Conservation (phyloP, 1,140 invertebrate genomes). For the Lithobius niger region DNA sequence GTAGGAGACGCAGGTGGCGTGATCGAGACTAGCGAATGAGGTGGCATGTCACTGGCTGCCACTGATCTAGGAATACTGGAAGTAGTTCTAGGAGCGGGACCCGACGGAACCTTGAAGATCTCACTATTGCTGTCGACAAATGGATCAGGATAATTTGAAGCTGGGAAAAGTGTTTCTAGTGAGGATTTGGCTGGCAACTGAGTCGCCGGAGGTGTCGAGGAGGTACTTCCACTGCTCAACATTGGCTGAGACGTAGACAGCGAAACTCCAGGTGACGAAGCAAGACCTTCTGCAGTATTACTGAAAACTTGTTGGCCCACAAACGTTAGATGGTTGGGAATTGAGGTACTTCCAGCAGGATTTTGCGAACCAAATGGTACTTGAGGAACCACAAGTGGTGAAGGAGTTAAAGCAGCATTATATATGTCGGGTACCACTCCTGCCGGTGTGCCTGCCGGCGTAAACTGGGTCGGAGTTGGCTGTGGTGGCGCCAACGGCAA, state of each 20-base stretch:
- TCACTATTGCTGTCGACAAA: conserved; percentile 18
- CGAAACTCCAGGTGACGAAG: not conserved
- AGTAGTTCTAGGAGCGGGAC: not conserved
- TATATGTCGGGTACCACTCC: conserved; percentile 10
- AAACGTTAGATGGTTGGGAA: not conserved
- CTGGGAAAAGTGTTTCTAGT: conserved; percentile 9
- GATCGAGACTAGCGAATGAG: conserved; percentile 29
- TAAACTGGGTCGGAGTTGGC: conserved; percentile 10
- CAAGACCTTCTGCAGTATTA: not conserved
- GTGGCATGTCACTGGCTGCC: conserved; percentile 23
- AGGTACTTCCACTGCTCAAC: conserved; percentile 17
- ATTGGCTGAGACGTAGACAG: conserved; percentile 12
- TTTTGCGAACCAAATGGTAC: not conserved
- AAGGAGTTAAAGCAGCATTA: no score
- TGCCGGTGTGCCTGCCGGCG: conserved; percentile 15
- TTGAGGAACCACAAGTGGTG: no score
- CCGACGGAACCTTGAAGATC: conserved; percentile 25
- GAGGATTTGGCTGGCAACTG: not conserved
- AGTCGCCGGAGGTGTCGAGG: not conserved
- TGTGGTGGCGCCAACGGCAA: conserved; percentile 20
- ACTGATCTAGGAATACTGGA: not conserved
- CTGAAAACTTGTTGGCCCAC: not conserved
- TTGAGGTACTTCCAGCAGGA: not conserved
- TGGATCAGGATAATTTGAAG: conserved; percentile 42
- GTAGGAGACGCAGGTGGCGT: conserved; percentile 41